phyloP scores from a whole-genome alignment of 2,113 vertebrate genomes.

The Jaculus jaculus region DNA sequence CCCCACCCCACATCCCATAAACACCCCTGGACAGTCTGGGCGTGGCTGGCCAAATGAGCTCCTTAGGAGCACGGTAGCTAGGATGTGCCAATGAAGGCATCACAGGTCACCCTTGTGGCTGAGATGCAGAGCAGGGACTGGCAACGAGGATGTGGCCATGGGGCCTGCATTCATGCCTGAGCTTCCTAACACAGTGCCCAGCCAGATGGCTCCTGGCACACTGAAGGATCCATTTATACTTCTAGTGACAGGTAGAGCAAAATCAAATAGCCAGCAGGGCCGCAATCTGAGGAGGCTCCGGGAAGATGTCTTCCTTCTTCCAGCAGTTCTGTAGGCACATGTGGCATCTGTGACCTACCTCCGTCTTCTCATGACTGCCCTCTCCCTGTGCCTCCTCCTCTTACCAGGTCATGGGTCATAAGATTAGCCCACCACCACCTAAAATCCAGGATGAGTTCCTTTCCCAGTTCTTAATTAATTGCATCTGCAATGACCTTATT shows the following conservation, averaged over 20 bases:
- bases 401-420: too few relatives aligned
- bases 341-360: accelerated
- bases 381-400: not conserved
- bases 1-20: not conserved
- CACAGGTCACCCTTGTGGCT: accelerated
- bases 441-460: not conserved
- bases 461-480: not conserved
- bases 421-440: not conserved
- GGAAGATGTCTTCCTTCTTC: not conserved
- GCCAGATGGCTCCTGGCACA: too few relatives aligned
- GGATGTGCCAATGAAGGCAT: accelerated
- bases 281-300: accelerated
- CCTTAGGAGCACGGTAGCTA: not conserved
- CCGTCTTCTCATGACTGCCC: accelerated
- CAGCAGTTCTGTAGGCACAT: not conserved
- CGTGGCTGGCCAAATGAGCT: accelerated
- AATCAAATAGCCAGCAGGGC: not conserved
- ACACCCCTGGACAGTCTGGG: accelerated
- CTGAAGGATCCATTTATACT: too few relatives aligned
- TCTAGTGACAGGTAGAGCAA: too few relatives aligned
- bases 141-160: accelerated
- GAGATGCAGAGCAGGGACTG: accelerated
- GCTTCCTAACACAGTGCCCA: not conserved
- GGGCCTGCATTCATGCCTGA: not conserved
- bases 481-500: not conserved